Evolutionary conservation across 2,113 vertebrate genomes (phyloP), one percentile per base, ranked within the genome.

Genomic region (Entelurus aequoreus): DNA sequence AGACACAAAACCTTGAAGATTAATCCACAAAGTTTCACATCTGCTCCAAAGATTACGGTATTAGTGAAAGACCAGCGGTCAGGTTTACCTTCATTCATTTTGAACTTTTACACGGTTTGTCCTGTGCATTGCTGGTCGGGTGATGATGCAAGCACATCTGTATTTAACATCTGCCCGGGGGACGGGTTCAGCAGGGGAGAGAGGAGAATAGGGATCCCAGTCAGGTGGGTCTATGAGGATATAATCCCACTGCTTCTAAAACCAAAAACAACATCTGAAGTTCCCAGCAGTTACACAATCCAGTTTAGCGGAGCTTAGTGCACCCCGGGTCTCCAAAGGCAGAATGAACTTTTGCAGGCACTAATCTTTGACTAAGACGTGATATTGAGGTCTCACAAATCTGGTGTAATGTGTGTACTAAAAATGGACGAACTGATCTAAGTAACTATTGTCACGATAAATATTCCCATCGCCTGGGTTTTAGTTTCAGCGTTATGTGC

Each of bases 301-400:
- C 46, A 71, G 71, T 71, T 77, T 69, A 75, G 66, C 66, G 72
- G 83, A 62, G 60, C 75, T 83, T 72, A 15, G 68, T 66, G 51
- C 79, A 75, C 67, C 58, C 58, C 57, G 64, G 62, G 72, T 74
- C 71, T 86, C 72, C 65, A 62, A 66, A 81, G 80, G 60, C 65
- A 71, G 63, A 81, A 80, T 84, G 71, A 82, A 86, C 79, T 82
- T 87, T 88, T 87, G 78, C 82, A 84, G 83, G 73, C 69, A 71
- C 69, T 86, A 88, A 90, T 86, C 85, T 53, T 42, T 53, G 64
- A 66, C 75, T 86, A 86, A 84, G 57, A 75, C 63, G 71, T 28
- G 60, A 74, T 79, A 79, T 64, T 53, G 64, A 79, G 74, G 68
- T 72, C 37, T 66, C 70, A 72, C 65, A 64, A n/a, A 59, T 6